Evolutionary conservation across 2,113 vertebrate genomes (phyloP), one percentile per base, ranked within the genome.

Genomic region (Hyperopisus bebe): DNA sequence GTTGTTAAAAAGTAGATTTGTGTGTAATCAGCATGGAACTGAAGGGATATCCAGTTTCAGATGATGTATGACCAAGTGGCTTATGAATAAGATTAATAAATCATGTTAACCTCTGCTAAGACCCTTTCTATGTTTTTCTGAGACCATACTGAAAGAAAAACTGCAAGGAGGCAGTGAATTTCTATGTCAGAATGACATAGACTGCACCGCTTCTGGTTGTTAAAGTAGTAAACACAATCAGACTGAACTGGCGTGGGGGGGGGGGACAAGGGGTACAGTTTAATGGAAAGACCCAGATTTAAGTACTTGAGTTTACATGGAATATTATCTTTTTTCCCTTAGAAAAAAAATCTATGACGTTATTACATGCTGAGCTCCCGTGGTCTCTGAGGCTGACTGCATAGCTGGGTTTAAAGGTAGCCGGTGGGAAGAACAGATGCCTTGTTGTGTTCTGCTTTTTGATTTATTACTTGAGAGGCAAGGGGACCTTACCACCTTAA

Each of bases 41-140:
- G 82, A 84, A 47, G 44, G 44, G 3, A 46, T 47, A 84, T 84
- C 39, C 39, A 10, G 44, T 84, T 84, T 44, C 42, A 21, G 44
- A 47, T 84, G 82, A 84, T 47, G 44, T 84, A 84, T 42, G 39
- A 42, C 44, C 42, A 47, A 44, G 82, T 46, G 42, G 21, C 82
- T 84, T 42, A 42, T 84, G 82, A 46, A 84, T 47, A 84, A 84
- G 39, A n/a, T 84, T 84, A 84, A 84, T 84, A 84, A 84, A 84
- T 84, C 82, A 46, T 47, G 31, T 24, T 84, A 84, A 47, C 82
- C 44, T 47, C 39, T 8, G 82, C 21, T 46, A 24, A 84, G 19
- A n/a, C 82, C 44, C 3, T 47, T 47, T 24, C 21, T 11, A 24
- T 84, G 82, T 47, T 84, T 46, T 84, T 47, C 44, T 47, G 82